These are phyloP conservation scores for Mycteria americana DNA, from an alignment of 2,797 vertebrate genomes.

Conservation along the genomic window DNA sequence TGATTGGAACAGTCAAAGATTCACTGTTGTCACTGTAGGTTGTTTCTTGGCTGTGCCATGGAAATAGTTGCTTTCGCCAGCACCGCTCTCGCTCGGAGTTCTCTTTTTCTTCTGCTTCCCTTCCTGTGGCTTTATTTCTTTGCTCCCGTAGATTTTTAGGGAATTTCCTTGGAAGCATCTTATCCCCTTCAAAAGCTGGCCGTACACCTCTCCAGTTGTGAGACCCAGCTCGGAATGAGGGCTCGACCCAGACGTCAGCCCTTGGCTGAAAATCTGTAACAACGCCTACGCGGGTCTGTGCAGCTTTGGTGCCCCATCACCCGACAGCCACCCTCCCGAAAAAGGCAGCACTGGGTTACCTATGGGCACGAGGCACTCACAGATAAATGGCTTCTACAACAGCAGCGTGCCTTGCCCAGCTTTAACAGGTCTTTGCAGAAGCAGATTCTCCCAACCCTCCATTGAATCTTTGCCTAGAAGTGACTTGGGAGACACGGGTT, in stretches of 20 bases:
- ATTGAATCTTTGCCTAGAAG: background rate
- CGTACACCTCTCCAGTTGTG: fast-evolving
- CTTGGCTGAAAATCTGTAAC: background rate
- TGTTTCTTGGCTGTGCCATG: background rate
- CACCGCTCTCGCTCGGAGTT: fast-evolving
- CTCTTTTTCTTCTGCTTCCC: background rate
- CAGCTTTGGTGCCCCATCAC: background rate
- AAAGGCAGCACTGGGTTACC: background rate
- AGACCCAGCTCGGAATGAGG: background rate
- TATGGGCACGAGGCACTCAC: fast-evolving
- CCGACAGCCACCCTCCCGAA: fast-evolving
- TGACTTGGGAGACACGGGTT: background rate
- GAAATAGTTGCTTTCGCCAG: background rate
- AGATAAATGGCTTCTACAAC: background rate
- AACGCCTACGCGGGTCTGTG: fast-evolving
- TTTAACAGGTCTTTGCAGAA: background rate
- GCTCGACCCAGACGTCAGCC: fast-evolving
- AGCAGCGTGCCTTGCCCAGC: background rate
- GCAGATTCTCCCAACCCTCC: background rate
- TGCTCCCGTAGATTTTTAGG: background rate
- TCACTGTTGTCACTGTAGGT: background rate
- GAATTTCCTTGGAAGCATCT: background rate
- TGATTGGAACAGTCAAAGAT: background rate
- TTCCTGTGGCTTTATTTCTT: background rate
- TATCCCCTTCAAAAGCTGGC: background rate